A percentile compares a stretch with the other conserved stretches of the same genome.
phyloP scores from a whole-genome alignment of 2,797 vertebrate species.

The Urophycis tenuis region DNA sequence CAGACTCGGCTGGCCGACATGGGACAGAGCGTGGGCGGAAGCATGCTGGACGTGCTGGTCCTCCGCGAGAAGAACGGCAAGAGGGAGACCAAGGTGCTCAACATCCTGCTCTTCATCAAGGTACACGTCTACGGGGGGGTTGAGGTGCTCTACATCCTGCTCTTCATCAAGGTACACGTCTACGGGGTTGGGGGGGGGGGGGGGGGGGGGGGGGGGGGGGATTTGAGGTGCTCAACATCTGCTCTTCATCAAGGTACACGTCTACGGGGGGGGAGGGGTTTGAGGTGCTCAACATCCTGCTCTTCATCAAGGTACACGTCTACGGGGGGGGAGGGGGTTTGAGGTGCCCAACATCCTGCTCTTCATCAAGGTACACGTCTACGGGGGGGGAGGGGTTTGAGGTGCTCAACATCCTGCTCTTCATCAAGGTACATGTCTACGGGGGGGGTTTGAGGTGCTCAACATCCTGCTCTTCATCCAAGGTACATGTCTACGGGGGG shows the following conservation, averaged over 20 bases:
- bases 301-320: conserved; percentile 82
- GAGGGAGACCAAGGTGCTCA: conserved; percentile 88
- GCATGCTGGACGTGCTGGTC: conserved; percentile 84
- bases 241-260: conserved; percentile 71
- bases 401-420: conserved; percentile 85
- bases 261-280: too few species aligned
- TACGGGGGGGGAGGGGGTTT: conserved; percentile 70
- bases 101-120: conserved; percentile 90
- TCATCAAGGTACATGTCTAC: conserved; percentile 55
- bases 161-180: too few species aligned
- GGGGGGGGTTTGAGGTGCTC: conserved; percentile 73
- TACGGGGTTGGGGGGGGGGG: too few species aligned
- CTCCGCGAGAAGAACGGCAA: conserved; percentile 84
- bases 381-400: too few species aligned
- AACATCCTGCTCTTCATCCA: conserved; percentile 90
- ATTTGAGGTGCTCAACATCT: conserved; percentile 87
- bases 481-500: conserved; percentile 58
- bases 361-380: too few species aligned
- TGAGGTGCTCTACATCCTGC: too few species aligned
- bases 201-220: too few species aligned
- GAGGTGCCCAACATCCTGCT: too few species aligned
- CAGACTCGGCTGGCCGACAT: conserved; percentile 83
- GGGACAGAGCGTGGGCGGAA: conserved; percentile 84
- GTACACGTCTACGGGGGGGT: conserved; percentile 47
- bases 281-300: conserved; percentile 88